These are phyloP conservation scores for Apaloderma vittatum DNA, from an alignment of 2,113 vertebrate species.

Conservation along the genomic window DNA sequence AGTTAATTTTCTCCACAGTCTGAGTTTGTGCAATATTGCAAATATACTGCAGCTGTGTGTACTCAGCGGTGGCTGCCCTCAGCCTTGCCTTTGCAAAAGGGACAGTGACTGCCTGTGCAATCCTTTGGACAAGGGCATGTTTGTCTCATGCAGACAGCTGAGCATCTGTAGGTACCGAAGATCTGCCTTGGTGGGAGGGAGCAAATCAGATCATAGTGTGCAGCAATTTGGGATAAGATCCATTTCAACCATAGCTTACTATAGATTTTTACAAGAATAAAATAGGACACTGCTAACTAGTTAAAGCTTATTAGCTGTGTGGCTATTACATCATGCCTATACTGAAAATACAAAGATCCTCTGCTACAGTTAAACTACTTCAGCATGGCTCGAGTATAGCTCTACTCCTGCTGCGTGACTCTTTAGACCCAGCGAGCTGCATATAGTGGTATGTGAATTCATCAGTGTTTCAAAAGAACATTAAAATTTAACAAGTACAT, in stretches of 20 bases:
- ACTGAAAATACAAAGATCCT: background rate
- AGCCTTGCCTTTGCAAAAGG: background rate
- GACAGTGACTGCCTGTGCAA: background rate
- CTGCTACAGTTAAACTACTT: constrained; percentile 11
- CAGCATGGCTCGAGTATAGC: background rate
- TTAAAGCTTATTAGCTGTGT: constrained; percentile 9
- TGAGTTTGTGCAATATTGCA: background rate
- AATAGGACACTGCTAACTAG: background rate
- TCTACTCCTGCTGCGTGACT: background rate
- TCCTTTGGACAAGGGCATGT: background rate
- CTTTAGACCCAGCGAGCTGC: background rate
- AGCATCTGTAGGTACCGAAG: background rate
- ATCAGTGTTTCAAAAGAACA: constrained; percentile 59
- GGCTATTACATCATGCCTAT: background rate
- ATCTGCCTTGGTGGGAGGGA: background rate
- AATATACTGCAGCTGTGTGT: background rate
- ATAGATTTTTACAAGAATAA: background rate
- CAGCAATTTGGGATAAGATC: background rate
- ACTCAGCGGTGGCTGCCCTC: background rate
- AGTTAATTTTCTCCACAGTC: background rate
- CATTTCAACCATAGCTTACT: background rate
- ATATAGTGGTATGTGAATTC: constrained; percentile 3
- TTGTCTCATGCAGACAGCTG: background rate
- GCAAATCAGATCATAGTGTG: background rate
- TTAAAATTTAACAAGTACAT: constrained; percentile 68